Evolutionary conservation across 2,113 vertebrate genomes (phyloP), one percentile per base, ranked within the genome.

Genomic region (Dicrurus megarhynchus): DNA sequence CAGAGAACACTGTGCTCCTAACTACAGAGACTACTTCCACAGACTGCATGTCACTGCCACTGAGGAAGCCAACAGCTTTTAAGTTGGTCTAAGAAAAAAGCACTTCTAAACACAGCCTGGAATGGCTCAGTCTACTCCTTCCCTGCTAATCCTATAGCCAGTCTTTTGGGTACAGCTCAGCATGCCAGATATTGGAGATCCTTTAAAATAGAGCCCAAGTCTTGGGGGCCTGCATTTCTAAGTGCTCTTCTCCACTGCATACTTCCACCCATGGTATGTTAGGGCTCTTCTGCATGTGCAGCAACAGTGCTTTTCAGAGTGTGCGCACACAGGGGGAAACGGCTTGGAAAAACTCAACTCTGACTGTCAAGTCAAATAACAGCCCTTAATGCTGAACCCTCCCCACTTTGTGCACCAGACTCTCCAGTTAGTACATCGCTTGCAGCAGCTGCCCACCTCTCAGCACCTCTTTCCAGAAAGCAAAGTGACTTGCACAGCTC

Each of bases 331-430:
- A 50, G 28, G 86, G n/a, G 32, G 35, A 89, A 91, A 44, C 16
- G 1, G 1, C 69, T 85, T 79, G 71, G 57, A 92, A 91, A 95
- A 93, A 47, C 32, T 32, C 73, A 86, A 10, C 27, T 23, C 56
- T 70, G 41, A 57, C 70, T 94, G 88, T 74, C 88, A 89, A 94
- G 67, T 94, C 91, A 90, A 79, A 86, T 76, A 81, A 81, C 30
- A 94, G 68, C 60, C 57, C 56, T 75, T 84, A 78, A 28, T 2
- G 1, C 76, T 84, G 75, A 90, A 41, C 47, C 19, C 50, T 78
- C 37, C 44, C 57, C 35, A 3, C 30, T 75, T 68, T 12, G 3
- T 71, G 75, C 33, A 39, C 14, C 42, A 82, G 60, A 30, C 19
- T 74, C 71, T 80, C 26, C 52, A 49, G 35, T 84, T 19, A 63